Conservation (phyloP, 37 sponge, comb jelly and placozoan genomes). For the Cliona cf. orientalis region DNA sequence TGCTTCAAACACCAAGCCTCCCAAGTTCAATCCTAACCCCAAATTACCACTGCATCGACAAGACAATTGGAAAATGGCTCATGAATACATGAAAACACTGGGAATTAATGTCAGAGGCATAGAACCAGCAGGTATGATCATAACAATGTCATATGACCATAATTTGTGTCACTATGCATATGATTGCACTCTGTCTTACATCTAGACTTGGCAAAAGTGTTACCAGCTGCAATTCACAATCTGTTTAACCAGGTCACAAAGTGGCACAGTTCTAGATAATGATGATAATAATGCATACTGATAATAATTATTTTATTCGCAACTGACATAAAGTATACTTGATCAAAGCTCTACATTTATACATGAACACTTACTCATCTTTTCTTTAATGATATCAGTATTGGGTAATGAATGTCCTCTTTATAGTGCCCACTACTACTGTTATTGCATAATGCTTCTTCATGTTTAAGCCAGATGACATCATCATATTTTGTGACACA, state of each 20-base stretch:
- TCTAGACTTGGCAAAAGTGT: constrained; percentile 65
- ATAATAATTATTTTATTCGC: not conserved
- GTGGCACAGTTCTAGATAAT: constrained; percentile 43
- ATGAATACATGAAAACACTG: constrained; percentile 64
- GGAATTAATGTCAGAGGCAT: constrained; percentile 73
- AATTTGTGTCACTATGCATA: not conserved
- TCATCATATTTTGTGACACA: constrained; percentile 33
- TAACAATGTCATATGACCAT: not conserved
- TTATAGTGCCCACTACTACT: constrained; percentile 8
- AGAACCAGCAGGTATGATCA: constrained; percentile 81
- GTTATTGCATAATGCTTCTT: not conserved
- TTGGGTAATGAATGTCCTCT: constrained; percentile 61
- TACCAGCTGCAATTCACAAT: constrained; percentile 63
- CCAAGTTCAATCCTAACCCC: constrained; percentile 47
- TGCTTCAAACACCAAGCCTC: constrained; percentile 53
- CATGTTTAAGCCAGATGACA: constrained; percentile 42
- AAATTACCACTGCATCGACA: constrained; percentile 65
- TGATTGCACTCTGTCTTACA: not conserved
- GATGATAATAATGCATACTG: not conserved
- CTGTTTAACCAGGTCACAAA: constrained; percentile 74
- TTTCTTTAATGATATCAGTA: not conserved
- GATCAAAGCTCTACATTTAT: not conserved
- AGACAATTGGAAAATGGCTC: constrained; percentile 80
- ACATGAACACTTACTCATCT: not conserved
- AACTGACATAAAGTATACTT: too few relatives aligned